These are phyloP conservation scores for Isoperla grammatica DNA, from an alignment of 2,888 invertebrate species.

Conservation along the genomic window DNA sequence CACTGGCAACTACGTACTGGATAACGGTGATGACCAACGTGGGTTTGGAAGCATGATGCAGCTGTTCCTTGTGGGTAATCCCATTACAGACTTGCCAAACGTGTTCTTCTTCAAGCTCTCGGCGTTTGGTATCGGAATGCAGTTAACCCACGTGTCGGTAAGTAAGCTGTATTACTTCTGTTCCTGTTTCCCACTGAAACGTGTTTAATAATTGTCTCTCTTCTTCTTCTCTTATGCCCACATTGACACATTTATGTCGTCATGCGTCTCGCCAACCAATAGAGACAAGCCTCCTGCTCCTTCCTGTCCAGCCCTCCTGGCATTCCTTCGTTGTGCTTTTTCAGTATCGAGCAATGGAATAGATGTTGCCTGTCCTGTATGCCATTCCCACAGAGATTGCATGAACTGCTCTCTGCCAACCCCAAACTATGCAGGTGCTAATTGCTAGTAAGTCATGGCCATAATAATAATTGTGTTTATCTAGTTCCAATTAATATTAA, in stretches of 20 bases:
- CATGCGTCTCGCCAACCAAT: no score
- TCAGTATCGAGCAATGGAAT: no score
- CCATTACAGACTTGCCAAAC: conserved; percentile 58
- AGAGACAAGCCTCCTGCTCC: no score
- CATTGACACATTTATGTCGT: no score
- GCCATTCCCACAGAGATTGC: background rate
- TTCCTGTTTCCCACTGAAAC: background rate
- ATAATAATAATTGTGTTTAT: no score
- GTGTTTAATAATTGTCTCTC: background rate
- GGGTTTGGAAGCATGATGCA: conserved; percentile 56
- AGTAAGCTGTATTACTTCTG: conserved; percentile 36
- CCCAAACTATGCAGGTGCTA: no score
- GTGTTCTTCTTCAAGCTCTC: conserved; percentile 53
- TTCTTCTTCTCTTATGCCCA: no score
- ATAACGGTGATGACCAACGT: conserved; percentile 58
- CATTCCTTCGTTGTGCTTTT: no score
- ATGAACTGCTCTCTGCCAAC: background rate
- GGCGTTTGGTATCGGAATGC: conserved; percentile 52
- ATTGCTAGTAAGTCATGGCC: no score
- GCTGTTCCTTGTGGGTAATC: conserved; percentile 59
- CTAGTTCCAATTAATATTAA: no score
- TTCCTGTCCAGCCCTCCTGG: no score
- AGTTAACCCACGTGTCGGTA: conserved; percentile 56
- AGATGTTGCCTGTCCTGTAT: no score
- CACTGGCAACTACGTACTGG: conserved; percentile 66